Conservation (phyloP, 1,140 invertebrate genomes). For the Musca domestica region DNA sequence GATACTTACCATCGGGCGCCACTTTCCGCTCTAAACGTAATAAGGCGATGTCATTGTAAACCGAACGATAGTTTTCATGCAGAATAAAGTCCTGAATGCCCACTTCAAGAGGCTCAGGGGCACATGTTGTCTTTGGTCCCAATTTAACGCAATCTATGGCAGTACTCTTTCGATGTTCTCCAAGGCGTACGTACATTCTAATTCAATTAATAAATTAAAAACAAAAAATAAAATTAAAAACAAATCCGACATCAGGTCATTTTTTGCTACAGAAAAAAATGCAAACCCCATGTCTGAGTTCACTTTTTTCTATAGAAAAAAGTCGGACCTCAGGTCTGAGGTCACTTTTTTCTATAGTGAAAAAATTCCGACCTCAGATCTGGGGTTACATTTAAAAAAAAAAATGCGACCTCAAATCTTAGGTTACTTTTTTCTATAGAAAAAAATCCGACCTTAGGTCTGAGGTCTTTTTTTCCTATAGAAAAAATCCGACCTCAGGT, state of each 20-base stretch:
- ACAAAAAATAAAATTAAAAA: not conserved
- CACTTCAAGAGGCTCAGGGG: slow-evolving; percentile 58
- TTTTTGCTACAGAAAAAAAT: not conserved
- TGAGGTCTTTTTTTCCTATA: too few species aligned
- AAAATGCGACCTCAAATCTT: too few species aligned
- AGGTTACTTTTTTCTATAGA: too few species aligned
- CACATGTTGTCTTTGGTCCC: slow-evolving; percentile 40
- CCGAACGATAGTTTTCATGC: slow-evolving; percentile 61
- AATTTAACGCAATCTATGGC: slow-evolving; percentile 58
- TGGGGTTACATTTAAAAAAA: too few species aligned
- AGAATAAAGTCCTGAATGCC: slow-evolving; percentile 59
- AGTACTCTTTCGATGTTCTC: slow-evolving; percentile 61
- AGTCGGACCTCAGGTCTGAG: too few species aligned
- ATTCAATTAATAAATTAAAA: not conserved
- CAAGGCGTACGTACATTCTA: slow-evolving; percentile 58
- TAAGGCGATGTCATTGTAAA: slow-evolving; percentile 68
- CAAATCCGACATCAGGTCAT: not conserved
- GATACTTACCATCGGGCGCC: slow-evolving; percentile 19
- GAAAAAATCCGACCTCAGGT: too few species aligned
- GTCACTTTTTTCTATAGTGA: too few species aligned
- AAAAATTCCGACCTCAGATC: too few species aligned
- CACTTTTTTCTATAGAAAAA: too few species aligned
- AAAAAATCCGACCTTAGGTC: too few species aligned
- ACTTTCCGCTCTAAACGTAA: slow-evolving; percentile 48
- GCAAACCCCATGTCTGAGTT: too few species aligned